Percentiles rank a stretch among this genome's conserved stretches.
Conservation (phyloP, 2,797 vertebrate species). For the Enteromius fasciolatus region DNA sequence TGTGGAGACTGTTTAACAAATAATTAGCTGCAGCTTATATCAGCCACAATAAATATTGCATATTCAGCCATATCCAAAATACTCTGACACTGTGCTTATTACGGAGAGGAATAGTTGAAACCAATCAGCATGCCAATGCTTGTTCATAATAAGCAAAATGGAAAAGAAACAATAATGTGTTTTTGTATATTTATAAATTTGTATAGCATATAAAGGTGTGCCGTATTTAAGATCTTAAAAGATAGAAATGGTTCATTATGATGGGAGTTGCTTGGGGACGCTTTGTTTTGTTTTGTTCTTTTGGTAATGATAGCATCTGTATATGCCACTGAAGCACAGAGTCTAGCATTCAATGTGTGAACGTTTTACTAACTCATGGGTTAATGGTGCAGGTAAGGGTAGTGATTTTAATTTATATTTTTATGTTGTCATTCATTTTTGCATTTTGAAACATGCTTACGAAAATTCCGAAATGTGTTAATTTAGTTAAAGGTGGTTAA, state of each 20-base stretch:
- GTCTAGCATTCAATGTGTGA: neutral
- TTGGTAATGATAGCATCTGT: slow-evolving; percentile 13
- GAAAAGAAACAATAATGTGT: slow-evolving; percentile 62
- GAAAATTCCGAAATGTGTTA: neutral
- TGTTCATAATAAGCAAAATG: slow-evolving; percentile 66
- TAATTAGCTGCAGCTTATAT: slow-evolving; percentile 6
- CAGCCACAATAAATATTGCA: slow-evolving; percentile 29
- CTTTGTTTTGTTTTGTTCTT: slow-evolving; percentile 51
- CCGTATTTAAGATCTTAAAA: slow-evolving; percentile 70
- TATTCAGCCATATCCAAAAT: slow-evolving; percentile 12
- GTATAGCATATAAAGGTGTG: slow-evolving; percentile 76
- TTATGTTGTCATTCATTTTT: neutral
- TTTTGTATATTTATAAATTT: slow-evolving; percentile 83
- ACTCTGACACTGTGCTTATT: slow-evolving; percentile 38
- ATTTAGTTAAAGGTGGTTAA: neutral
- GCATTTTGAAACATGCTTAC: neutral
- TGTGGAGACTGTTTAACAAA: slow-evolving; percentile 7
- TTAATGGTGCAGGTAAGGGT: slow-evolving; percentile 10
- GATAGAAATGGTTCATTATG: slow-evolving; percentile 57
- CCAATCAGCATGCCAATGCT: slow-evolving; percentile 73
- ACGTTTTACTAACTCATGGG: slow-evolving; percentile 16
- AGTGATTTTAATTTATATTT: slow-evolving; percentile 13
- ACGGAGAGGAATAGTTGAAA: slow-evolving; percentile 65
- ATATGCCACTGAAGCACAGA: slow-evolving; percentile 31
- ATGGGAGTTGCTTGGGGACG: slow-evolving; percentile 57